Percentiles rank a stretch among this genome's conserved stretches.
phyloP scores from a whole-genome alignment of 2,113 vertebrate genomes.

The Neogobius melanostomus region DNA sequence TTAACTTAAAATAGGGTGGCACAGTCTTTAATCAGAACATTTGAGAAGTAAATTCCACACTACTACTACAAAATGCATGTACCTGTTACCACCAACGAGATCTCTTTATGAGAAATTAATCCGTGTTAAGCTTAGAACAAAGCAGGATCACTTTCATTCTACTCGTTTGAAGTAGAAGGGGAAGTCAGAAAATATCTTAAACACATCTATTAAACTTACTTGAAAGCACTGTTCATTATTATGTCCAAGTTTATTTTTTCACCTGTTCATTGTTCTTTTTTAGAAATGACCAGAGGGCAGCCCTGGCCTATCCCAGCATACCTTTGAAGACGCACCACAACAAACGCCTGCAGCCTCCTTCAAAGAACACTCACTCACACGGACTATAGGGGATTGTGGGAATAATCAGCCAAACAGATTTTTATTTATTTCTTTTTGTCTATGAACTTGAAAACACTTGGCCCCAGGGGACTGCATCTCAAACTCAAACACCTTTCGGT shows the following conservation, averaged over 20 bases:
- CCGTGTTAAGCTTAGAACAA: too few species aligned
- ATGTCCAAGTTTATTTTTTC: neutral
- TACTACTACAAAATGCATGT: too few species aligned
- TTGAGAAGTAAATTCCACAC: too few species aligned
- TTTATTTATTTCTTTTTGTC: neutral
- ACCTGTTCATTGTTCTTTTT: conserved; percentile 8
- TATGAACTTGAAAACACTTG: conserved; percentile 2
- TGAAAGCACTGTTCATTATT: neutral
- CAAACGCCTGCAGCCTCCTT: conserved; percentile 11
- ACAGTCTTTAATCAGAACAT: too few species aligned
- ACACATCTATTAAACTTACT: neutral
- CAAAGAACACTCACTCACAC: neutral
- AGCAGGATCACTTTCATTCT: too few species aligned
- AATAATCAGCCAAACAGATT: neutral
- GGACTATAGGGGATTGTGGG: conserved; percentile 1
- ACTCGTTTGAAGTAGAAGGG: too few species aligned
- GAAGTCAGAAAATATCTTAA: neutral
- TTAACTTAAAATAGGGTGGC: too few species aligned
- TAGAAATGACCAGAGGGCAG: conserved; percentile 54
- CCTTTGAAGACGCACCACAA: conserved; percentile 32
- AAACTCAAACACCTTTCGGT: neutral
- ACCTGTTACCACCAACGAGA: too few species aligned
- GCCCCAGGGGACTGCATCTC: neutral
- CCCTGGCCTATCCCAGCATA: neutral
- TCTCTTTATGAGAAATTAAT: too few species aligned